These are phyloP conservation scores for Orycteropus afer DNA, from an alignment of 2,113 vertebrate genomes.

Conservation along the genomic window DNA sequence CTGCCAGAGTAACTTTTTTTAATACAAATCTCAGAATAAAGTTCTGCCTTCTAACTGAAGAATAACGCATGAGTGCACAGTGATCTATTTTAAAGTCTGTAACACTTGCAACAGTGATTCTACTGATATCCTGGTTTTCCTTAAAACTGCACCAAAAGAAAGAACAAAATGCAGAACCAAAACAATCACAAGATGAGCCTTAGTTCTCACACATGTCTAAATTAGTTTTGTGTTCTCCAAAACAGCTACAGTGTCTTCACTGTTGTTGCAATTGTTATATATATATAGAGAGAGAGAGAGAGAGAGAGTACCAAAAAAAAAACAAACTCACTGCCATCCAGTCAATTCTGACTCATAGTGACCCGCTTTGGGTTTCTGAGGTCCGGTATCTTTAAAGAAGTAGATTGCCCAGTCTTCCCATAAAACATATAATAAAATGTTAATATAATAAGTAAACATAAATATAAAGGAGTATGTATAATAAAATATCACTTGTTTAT, in stretches of 20 bases:
- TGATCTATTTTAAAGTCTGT: background rate
- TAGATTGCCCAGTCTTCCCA: too few relatives aligned
- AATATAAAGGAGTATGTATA: background rate
- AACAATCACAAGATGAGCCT: background rate
- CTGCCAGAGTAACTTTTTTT: background rate
- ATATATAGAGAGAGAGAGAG: too few relatives aligned
- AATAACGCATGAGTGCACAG: background rate
- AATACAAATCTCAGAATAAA: background rate
- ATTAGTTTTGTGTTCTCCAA: constrained; percentile 3
- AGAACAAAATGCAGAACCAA: background rate
- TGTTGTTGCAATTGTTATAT: background rate
- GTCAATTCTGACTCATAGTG: too few relatives aligned
- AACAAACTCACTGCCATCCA: too few relatives aligned
- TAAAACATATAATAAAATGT: background rate
- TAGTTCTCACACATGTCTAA: background rate
- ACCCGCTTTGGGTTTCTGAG: too few relatives aligned
- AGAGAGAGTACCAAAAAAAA: too few relatives aligned
- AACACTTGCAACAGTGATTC: background rate
- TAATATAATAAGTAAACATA: background rate
- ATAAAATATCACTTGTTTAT: background rate
- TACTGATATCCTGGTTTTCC: background rate
- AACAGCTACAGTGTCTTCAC: background rate
- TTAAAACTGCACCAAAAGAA: background rate
- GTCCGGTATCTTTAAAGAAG: too few relatives aligned
- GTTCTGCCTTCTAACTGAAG: background rate